A percentile compares a stretch with the other conserved stretches of the same genome.
These are phyloP conservation scores for Orussus abietinus DNA, from an alignment of 1,140 invertebrate genomes.

Conservation along the genomic window DNA sequence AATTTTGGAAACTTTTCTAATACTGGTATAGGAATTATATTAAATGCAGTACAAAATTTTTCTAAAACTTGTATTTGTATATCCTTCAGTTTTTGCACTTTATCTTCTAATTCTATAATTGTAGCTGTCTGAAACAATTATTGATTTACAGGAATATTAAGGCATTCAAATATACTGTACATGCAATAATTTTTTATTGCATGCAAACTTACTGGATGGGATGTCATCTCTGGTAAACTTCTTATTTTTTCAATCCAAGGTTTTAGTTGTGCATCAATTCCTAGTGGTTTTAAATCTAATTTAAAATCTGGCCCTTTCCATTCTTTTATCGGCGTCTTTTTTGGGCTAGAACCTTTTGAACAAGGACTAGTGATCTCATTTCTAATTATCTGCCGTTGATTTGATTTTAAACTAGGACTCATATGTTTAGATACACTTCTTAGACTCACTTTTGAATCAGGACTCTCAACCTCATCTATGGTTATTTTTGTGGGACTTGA, in stretches of 20 bases:
- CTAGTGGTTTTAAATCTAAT: constrained; percentile 28
- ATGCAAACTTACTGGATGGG: constrained; percentile 22
- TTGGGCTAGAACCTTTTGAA: constrained; percentile 10
- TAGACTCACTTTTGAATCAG: too few species aligned
- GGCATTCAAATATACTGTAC: not conserved
- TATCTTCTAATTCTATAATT: constrained; percentile 27
- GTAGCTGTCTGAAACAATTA: constrained; percentile 26
- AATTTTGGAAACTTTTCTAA: constrained; percentile 41
- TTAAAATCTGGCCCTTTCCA: constrained; percentile 24
- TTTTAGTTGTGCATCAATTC: constrained; percentile 27
- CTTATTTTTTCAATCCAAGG: constrained; percentile 29
- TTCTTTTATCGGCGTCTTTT: constrained; percentile 2
- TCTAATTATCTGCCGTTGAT: too few species aligned
- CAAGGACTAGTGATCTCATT: too few species aligned
- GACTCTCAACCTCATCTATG: too few species aligned
- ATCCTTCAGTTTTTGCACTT: constrained; percentile 26
- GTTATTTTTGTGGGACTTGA: too few species aligned
- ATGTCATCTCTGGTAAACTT: constrained; percentile 19
- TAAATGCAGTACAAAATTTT: constrained; percentile 32
- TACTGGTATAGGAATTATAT: constrained; percentile 36
- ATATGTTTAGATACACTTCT: too few species aligned
- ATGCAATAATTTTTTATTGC: not conserved
- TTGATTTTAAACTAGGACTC: too few species aligned
- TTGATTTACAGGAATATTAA: not conserved
- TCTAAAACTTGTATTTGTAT: constrained; percentile 38